Percentiles rank a stretch among this genome's conserved stretches.
These are phyloP conservation scores for Papilio demoleus DNA, from an alignment of 2,888 invertebrate species.

Conservation along the genomic window DNA sequence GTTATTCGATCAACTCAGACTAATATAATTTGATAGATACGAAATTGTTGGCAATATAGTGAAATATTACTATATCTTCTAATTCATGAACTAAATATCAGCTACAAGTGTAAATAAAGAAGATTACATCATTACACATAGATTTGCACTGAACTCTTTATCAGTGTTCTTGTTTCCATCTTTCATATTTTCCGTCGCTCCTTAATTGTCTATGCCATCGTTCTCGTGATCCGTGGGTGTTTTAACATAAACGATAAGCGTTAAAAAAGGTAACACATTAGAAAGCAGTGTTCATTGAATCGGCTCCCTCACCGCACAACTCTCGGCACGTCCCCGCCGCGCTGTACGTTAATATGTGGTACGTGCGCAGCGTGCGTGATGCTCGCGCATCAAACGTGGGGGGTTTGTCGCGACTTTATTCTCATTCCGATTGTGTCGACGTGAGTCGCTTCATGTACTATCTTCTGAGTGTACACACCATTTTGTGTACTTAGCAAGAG, in stretches of 20 bases:
- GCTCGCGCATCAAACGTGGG: constrained; percentile 49
- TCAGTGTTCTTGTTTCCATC: background rate
- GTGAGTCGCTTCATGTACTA: constrained; percentile 60
- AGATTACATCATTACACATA: no score
- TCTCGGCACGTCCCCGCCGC: constrained; percentile 62
- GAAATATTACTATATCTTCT: background rate
- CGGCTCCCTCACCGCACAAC: constrained; percentile 51
- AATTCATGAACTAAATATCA: background rate
- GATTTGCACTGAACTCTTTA: no score
- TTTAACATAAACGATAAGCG: background rate
- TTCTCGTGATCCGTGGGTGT: background rate
- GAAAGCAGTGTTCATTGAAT: constrained; percentile 64
- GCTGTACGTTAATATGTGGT: constrained; percentile 75
- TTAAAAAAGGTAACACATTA: constrained; percentile 14
- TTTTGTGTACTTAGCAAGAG: background rate
- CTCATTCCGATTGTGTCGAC: constrained; percentile 74
- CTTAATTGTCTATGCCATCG: background rate
- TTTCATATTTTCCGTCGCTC: background rate
- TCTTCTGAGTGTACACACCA: constrained; percentile 22
- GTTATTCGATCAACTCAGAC: constrained; percentile 37
- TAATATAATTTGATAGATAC: constrained; percentile 8
- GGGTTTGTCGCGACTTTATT: constrained; percentile 65
- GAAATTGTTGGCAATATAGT: background rate
- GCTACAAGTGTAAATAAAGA: no score
- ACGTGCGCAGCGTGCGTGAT: constrained; percentile 72